Base-by-base conservation (phyloP, 2,888 invertebrate genomes). In the Lapara coniferarum region DNA sequence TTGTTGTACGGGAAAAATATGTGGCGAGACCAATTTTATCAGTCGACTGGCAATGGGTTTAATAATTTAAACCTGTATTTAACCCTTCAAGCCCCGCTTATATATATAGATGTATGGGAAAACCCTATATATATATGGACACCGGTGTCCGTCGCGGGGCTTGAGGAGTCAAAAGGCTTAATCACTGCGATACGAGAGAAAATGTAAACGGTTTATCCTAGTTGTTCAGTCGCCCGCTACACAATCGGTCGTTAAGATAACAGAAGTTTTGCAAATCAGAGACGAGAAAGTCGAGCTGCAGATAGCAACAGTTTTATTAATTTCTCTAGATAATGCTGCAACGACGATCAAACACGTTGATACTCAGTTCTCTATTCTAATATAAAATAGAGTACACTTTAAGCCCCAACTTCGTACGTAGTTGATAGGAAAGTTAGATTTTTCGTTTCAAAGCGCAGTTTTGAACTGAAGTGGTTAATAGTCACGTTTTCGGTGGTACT, bases 401-500 rank as follows among this genome's bases (percentile, higher is more conserved):
- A 63, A 69, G 66, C 55, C 44, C 63, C n/a, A 16, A 63, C 19
- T 63, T 19, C 46, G 13, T 19, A 63, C 46, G 37, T 56, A 55
- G 55, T 51, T 63, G 66, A 44, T 14, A 46, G 49, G 19, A 57
- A 68, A 68, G 49, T 68, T 52, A 66, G 57, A 25, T 14, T 63
- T 63, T 63, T 49, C 19, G 63, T 49, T 49, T 19, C 19, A 19
- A 49, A 16, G 13, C 63, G 16, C 63, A 19, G 52, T 52, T 70
- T 67, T 44, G 37, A 67, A 63, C 51, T 49, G 52, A 68, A 66
- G 53, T 52, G 69, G 73, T 77, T 73, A 74, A 70, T 75, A 73
- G 82, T 81, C 82, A 84, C 81, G 83, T 82, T 80, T 76, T 78
- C 75, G 71, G 70, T 73, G 68, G 66, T 49, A 49, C 63, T 49